Percentiles rank a stretch among this genome's conserved stretches.
Conservation (phyloP, 2,888 invertebrate genomes). For the Furcula furcula region DNA sequence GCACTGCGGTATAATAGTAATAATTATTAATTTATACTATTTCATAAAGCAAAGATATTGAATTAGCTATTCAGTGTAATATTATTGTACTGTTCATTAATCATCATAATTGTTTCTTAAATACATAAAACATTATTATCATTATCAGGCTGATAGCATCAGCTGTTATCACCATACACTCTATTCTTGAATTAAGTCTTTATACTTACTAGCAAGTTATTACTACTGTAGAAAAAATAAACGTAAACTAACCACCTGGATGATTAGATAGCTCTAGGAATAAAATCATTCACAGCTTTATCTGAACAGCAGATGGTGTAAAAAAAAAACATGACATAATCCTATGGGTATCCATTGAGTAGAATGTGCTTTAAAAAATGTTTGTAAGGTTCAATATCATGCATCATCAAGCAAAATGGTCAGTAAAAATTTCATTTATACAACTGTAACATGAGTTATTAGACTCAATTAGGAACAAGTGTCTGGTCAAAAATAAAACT, state of each 20-base stretch:
- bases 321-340: no score
- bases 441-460: conserved; percentile 46
- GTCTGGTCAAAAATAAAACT: conserved; percentile 53
- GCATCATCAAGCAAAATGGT: conserved; percentile 10
- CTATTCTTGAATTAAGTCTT: neutral
- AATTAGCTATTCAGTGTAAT: no score
- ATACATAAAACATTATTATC: neutral
- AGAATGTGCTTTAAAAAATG: conserved; percentile 1
- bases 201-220: neutral
- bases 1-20: no score
- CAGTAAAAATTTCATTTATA: conserved; percentile 27
- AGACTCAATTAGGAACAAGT: conserved; percentile 62
- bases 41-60: no score
- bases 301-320: conserved; percentile 23
- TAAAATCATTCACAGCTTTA: conserved; percentile 18
- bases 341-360: no score
- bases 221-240: neutral
- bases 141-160: no score
- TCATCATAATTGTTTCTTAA: neutral
- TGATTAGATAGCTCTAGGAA: neutral
- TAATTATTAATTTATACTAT: no score
- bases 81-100: neutral
- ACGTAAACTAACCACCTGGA: neutral
- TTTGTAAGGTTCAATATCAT: conserved; percentile 40
- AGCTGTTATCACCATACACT: neutral